Evolutionary conservation across 2,888 invertebrate genomes (phyloP).

Genomic region (Catocala sponsa): DNA sequence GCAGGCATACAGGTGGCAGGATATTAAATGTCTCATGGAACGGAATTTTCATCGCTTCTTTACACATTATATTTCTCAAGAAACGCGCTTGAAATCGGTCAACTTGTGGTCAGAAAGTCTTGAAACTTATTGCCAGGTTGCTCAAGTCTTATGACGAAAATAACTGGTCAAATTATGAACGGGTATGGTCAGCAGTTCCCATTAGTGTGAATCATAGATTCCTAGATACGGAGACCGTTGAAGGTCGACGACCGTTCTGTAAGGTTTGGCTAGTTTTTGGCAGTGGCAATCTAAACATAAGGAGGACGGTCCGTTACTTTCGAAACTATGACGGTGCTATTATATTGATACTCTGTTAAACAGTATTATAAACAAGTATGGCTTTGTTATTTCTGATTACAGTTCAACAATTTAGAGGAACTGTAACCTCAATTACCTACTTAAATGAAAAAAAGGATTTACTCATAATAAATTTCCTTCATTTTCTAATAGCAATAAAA

Average conservation of each 20-base stretch:
- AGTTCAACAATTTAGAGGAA: too few species aligned
- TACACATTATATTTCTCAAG: conserved; percentile 23
- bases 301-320: conserved; percentile 59
- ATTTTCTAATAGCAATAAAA: too few species aligned
- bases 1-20: too few species aligned
- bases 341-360: conserved; percentile 11
- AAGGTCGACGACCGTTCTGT: conserved; percentile 55
- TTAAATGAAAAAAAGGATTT: too few species aligned
- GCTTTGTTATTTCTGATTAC: too few species aligned
- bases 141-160: conserved; percentile 35
- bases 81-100: conserved; percentile 30
- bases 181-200: conserved; percentile 25
- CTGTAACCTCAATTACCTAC: too few species aligned
- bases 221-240: conserved; percentile 44
- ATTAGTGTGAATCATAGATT: conserved; percentile 47
- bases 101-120: conserved; percentile 36
- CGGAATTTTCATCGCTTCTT: not conserved
- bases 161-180: conserved; percentile 29
- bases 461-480: too few species aligned
- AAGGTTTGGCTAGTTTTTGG: conserved; percentile 56
- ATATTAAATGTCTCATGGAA: too few species aligned
- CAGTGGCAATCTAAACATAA: conserved; percentile 41
- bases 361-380: conserved; percentile 14
- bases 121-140: conserved; percentile 14
- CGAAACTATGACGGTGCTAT: conserved; percentile 25